Base-by-base conservation (phyloP, 2,888 invertebrate genomes). In the Amphipoea oculea region DNA sequence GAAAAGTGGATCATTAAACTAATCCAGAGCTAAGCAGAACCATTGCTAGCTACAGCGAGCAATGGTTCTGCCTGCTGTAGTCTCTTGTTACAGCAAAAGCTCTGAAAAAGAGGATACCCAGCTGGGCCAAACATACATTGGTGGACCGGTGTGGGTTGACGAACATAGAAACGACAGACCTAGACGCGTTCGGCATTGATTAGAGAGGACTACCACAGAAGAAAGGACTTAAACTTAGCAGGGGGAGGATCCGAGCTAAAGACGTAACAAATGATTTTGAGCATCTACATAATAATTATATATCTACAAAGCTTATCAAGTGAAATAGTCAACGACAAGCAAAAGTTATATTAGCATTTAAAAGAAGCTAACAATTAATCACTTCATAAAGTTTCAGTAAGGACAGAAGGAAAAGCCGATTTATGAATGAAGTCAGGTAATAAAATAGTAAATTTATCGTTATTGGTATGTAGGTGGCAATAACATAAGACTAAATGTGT, bases 401-500 rank as follows among this genome's bases (percentile, higher is more conserved):
- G 14, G 2, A 42, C 17, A 29, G 2, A 57, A 75, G 2, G 12
- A 74, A 73, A 82, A 12, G 0, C 12, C 29, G 12, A n/a, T 54
- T 14, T 12, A 51, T 66, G 17, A 40, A 51, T 75, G 12, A 71
- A 71, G 11, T 71, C n/a, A 60, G 11, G 3, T 17, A 60, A 17
- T 11, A 66, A 54, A 69, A 9, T 40, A 29, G 11, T 57, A 1
- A 65, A 60, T 45, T 4, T 12, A 20, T 65, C 20, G 11, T 48
- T 57, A 67, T 36, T 62, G n/a, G 60, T 68, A 62, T 23, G 23
- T 80, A 23, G 9, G 48, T 67, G 14, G 54, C n/a, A 74, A 71
- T 63, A 85, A 71, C 12, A 84, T 80, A 57, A 63, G 71, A 57
- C 23, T 62, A 81, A 81, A 54, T 65, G 6, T 57, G 23, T 83